Evolutionary conservation across 2,888 invertebrate species (phyloP), one percentile per base, ranked within the genome.

Genomic region (Aphodius sticticus): DNA sequence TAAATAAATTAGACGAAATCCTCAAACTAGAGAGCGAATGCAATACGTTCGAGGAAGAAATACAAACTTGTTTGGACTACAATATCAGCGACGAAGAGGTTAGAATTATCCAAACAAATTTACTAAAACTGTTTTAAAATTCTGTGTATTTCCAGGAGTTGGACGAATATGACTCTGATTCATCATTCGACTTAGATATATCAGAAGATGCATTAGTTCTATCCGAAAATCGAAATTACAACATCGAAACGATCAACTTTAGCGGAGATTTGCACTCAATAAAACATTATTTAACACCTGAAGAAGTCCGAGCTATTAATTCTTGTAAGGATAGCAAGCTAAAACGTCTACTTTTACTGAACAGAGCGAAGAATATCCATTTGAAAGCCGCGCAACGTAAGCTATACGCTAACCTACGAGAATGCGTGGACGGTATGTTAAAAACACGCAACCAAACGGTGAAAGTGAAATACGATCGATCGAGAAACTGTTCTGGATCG

Each of bases 291-390:
- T 80, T 86, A 75, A 83, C 83, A 69, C 76, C 82, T 36, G 83
- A 85, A 76, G 86, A 87, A 83, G 81, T 81, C 77, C 77, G 72
- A 14, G 76, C 84, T n/a, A 84, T 87, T 35, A 84, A 86, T 53
- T 79, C 79, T 12, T 87, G 86, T 76, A n/a, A 70, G 16, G 83
- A 86, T 78, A 80, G 81, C 1, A 83, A 85, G 69, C 81, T 87
- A 76, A 84, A 83, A 78, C 81, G 84, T 16, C 26, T 86, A 16
- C 79, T 87, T 2, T 70, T 84, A 14, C 79, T 86, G 69, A 87
- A 87, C 81, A 82, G 87, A 38, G 80, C 81, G 9, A 85, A 86
- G 77, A 83, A 84, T 78, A 79, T 84, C 37, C 84, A 85, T 77
- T 81, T 86, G 7, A 83, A 85, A 69, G 82, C 84, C 74, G 78